A percentile compares a stretch with the other conserved stretches of the same genome.
Evolutionary conservation across 2,113 vertebrate species (phyloP).

Genomic region (Phylloscopus whistleri): DNA sequence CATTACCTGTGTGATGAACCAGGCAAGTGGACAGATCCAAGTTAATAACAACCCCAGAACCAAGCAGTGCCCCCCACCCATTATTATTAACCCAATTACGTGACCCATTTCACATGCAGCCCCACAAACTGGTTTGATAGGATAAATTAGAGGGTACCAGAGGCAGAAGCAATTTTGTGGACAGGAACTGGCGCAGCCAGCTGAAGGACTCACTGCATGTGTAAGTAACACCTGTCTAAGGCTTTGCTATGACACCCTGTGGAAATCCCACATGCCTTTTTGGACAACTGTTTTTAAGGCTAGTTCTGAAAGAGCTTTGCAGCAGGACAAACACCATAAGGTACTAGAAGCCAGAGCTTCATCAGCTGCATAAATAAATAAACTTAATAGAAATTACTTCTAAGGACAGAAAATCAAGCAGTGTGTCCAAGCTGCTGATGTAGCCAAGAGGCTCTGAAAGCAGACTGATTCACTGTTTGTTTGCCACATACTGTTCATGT

Average conservation of each 20-base stretch:
- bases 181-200: background rate
- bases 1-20: background rate
- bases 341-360: background rate
- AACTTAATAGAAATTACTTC: background rate
- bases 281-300: background rate
- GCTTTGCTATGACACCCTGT: background rate
- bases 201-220: background rate
- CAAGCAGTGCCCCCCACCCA: background rate
- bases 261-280: background rate
- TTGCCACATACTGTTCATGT: background rate
- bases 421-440: background rate
- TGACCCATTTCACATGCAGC: background rate
- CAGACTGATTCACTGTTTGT: background rate
- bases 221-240: background rate
- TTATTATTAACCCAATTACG: background rate
- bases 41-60: background rate
- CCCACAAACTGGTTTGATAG: conserved; percentile 24
- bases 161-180: background rate
- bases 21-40: background rate
- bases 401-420: background rate
- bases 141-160: conserved; percentile 2
- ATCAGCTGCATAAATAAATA: conserved; percentile 3
- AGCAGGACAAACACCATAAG: background rate
- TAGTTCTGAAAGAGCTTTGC: background rate
- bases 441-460: background rate